Evolutionary conservation across 1,140 invertebrate species (phyloP).

Genomic region (Apis florea): DNA sequence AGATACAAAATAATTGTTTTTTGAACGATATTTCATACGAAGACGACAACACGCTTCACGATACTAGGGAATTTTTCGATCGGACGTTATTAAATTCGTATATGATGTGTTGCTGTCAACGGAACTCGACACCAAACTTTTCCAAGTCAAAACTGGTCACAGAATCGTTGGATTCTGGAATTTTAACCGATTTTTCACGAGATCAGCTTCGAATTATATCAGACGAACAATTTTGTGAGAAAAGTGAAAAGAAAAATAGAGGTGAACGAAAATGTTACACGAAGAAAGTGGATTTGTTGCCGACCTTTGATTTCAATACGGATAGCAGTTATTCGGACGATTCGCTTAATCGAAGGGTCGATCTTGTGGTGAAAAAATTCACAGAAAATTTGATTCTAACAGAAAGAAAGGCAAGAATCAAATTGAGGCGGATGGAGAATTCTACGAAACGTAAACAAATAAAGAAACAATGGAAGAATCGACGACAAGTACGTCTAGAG

Average conservation of each 20-base stretch:
- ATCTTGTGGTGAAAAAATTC: slow-evolving; percentile 68
- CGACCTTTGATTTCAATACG: slow-evolving; percentile 46
- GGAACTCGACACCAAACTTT: background rate
- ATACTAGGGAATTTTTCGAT: background rate
- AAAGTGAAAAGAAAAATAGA: background rate
- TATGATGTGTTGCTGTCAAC: background rate
- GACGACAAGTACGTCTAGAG: background rate
- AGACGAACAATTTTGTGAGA: background rate
- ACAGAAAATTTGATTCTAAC: slow-evolving; percentile 73
- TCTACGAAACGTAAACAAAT: background rate
- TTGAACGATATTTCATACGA: background rate
- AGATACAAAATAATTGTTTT: background rate
- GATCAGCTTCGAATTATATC: slow-evolving; percentile 4
- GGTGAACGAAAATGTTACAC: background rate
- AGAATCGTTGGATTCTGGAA: slow-evolving; percentile 70
- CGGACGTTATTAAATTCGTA: background rate
- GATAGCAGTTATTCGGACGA: slow-evolving; percentile 61
- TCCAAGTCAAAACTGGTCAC: slow-evolving; percentile 36
- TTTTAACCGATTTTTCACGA: slow-evolving; percentile 59
- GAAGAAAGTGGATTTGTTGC: background rate
- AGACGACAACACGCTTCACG: background rate
- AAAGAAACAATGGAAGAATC: background rate
- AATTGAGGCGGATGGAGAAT: slow-evolving; percentile 24
- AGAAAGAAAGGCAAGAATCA: slow-evolving; percentile 65
- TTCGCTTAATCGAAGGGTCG: slow-evolving; percentile 62